These are phyloP conservation scores for Sebastes matsubarae DNA, from an alignment of 2,797 vertebrate species.

Conservation along the genomic window DNA sequence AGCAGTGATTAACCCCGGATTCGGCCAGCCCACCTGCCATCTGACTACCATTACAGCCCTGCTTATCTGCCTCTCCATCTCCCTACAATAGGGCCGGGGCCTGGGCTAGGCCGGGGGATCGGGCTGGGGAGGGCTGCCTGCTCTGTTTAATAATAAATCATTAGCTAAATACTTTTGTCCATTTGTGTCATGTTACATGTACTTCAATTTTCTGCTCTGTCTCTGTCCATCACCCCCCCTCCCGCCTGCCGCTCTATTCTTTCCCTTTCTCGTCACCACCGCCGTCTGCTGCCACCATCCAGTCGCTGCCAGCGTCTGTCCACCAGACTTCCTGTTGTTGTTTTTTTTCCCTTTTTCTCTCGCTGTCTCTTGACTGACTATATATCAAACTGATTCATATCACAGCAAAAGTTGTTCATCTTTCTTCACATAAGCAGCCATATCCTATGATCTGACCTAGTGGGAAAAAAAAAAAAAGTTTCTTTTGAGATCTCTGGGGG, in stretches of 20 bases:
- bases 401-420: slow-evolving; percentile 10
- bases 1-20: slow-evolving; percentile 87
- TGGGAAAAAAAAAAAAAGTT: slow-evolving; percentile 6
- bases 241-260: neutral
- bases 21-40: slow-evolving; percentile 85
- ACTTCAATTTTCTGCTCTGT: slow-evolving; percentile 83
- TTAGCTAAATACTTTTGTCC: slow-evolving; percentile 89
- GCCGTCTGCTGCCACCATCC: slow-evolving; percentile 42
- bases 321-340: slow-evolving; percentile 30
- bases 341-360: neutral
- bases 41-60: slow-evolving; percentile 85
- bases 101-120: slow-evolving; percentile 74
- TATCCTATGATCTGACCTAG: neutral
- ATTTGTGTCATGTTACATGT: slow-evolving; percentile 88
- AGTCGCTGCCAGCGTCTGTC: slow-evolving; percentile 38
- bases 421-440: slow-evolving; percentile 8
- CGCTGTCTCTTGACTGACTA: neutral
- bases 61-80: slow-evolving; percentile 85
- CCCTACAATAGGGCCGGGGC: slow-evolving; percentile 78
- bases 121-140: slow-evolving; percentile 69
- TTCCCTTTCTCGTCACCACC: slow-evolving; percentile 30
- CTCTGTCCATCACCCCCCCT: slow-evolving; percentile 58
- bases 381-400: slow-evolving; percentile 18
- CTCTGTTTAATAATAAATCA: slow-evolving; percentile 88
- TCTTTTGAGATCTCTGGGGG: neutral